A percentile compares a stretch with the other conserved stretches of the same genome.
phyloP scores from a whole-genome alignment of 2,113 vertebrate species.

The Caracal caracal region DNA sequence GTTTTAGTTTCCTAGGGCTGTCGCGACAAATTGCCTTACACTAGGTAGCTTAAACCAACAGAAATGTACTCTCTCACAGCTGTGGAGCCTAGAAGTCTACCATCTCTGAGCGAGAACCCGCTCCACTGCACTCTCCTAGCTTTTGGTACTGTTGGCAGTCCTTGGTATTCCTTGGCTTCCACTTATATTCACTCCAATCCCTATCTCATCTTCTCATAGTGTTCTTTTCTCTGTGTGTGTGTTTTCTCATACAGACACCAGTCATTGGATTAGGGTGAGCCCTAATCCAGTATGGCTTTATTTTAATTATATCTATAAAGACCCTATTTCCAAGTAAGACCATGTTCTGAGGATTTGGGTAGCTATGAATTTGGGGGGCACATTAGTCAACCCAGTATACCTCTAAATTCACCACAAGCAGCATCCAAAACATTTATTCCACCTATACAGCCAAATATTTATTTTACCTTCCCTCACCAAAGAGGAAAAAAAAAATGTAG shows the following conservation, averaged over 20 bases:
- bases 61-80: not conserved
- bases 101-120: not conserved
- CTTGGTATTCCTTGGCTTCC: not conserved
- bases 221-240: not conserved
- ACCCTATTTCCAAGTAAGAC: not conserved
- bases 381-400: not conserved
- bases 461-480: not conserved
- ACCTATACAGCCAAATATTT: not conserved
- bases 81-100: not conserved
- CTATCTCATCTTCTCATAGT: not conserved
- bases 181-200: not conserved
- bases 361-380: not conserved
- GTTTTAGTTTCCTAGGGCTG: not conserved
- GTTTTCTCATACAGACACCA: not conserved
- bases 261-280: not conserved
- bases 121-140: not conserved
- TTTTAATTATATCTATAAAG: not conserved
- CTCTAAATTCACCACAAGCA: not conserved
- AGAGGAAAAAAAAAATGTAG: not conserved
- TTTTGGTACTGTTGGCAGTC: not conserved
- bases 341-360: not conserved
- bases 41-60: not conserved
- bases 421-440: slow-evolving; percentile 18
- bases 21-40: not conserved
- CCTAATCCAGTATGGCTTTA: not conserved